Base-by-base conservation (phyloP, 2,888 invertebrate species). In the Mythimna lalbum region DNA sequence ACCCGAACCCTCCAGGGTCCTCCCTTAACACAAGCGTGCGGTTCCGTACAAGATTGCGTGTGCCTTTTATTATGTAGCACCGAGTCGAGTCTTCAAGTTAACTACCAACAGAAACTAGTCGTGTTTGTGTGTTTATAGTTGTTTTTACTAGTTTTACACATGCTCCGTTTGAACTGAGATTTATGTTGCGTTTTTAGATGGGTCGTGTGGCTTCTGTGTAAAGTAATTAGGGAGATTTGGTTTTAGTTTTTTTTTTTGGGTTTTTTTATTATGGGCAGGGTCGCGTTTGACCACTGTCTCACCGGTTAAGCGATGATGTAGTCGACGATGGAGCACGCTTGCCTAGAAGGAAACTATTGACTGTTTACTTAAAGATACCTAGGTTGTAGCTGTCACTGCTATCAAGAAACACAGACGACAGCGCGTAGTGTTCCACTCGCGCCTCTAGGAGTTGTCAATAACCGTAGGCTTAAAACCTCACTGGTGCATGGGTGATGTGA, bases 61-160 rank as follows among this genome's bases (percentile, higher is more conserved):
- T 78, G 82, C 74, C 71, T 82, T 83, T 83, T 73, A 82, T 75
- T 69, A 72, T 66, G 65, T 68, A 65, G 23, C 47, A 39, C 33
- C 31, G 19, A 75, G 52, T 62, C 31, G 19, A 75, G 52, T 62
- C 62, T 71, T 57, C 57, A 50, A 76, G 72, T 76, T 81, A 82
- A 82, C 71, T 69, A 68, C 61, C 21, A 1, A 12, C 50, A 49
- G 47, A 60, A 73, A 70, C 72, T 68, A 69, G 63, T 61, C 47
- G 31, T 57, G 36, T 72, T 62, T 63, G 43, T 66, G 14, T 63
- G 69, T 81, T 70, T 70, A 55, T 67, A 43, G 64, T 67, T 57
- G 60, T 64, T 75, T 79, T 80, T 64, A 77, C 62, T 72, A 57
- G 67, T 68, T 27, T 1, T 55, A 63, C 57, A 69, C 17, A 23